Percentiles rank a stretch among this genome's conserved stretches.
Evolutionary conservation across 2,797 vertebrate species (phyloP).

Genomic region (Pseudomugil gertrudae): DNA sequence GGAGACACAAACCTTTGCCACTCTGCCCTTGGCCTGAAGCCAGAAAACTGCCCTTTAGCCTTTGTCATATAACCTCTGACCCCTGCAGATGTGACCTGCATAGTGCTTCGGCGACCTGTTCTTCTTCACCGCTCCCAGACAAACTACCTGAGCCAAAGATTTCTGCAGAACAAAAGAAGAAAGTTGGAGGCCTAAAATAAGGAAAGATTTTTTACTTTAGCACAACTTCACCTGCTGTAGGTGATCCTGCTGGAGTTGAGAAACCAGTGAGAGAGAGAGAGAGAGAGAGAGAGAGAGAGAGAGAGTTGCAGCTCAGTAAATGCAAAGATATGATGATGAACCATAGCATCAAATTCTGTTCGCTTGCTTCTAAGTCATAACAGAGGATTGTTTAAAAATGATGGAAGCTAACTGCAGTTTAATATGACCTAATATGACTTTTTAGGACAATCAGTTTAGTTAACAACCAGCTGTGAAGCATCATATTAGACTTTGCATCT

Average conservation of each 20-base stretch:
- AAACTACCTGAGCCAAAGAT: conserved; percentile 27
- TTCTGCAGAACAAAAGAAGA: conserved; percentile 50
- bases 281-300: not conserved
- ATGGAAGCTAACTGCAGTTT: not conserved
- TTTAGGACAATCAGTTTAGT: too few species aligned
- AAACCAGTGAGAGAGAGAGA: not conserved
- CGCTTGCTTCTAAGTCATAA: too few species aligned
- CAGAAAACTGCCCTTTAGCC: conserved; percentile 82
- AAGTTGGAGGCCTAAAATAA: conserved; percentile 85
- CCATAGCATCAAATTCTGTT: conserved; percentile 27
- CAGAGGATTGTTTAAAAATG: not conserved
- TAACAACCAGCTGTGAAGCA: too few species aligned
- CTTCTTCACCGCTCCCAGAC: conserved; percentile 19
- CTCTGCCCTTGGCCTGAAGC: conserved; percentile 89
- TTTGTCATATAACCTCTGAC: conserved; percentile 65
- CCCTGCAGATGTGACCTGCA: conserved; percentile 61
- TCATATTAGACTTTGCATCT: too few species aligned
- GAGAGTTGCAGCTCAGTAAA: conserved; percentile 19
- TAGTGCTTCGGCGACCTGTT: conserved; percentile 38
- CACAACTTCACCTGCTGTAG: conserved; percentile 84
- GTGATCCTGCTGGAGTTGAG: conserved; percentile 11
- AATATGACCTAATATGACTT: too few species aligned
- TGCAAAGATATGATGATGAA: conserved; percentile 38
- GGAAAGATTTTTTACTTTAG: conserved; percentile 90
- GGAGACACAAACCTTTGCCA: conserved; percentile 83